Evolutionary conservation across 2,888 invertebrate genomes (phyloP), one percentile per base, ranked within the genome.

Genomic region (Anorthoa munda): DNA sequence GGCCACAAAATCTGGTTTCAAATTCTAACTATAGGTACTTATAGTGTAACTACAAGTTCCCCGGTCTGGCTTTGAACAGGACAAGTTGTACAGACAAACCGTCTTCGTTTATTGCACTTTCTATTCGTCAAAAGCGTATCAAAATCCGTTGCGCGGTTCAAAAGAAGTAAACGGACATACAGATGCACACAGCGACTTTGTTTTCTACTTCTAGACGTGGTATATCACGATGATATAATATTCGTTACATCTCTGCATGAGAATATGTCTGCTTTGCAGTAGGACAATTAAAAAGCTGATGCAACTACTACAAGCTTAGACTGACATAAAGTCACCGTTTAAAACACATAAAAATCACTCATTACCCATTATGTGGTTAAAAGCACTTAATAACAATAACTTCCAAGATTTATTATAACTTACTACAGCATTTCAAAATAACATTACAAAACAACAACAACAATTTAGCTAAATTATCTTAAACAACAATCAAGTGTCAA

Each of bases 401-500:
- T 2, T 68, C 12, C 2, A 59, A 39, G 61, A 83, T 83, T 72
- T 81, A 84, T 78, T 64, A 15, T 15, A 63, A 72, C 68, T 70
- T 72, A 67, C 56, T 81, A 73, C 66, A 55, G 69, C 59, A 72
- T 56, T 68, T 71, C 67, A 58, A 79, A 45, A 71, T 76, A 79
- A 75, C 66, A 75, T 39, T 39, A 71, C 55, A 64, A 51, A 65
- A 63, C 71, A 68, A 73, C 31, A 66, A 63, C 63, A 65, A 81
- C 59, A 73, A 75, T 71, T 56, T 61, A 60, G 21, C 26, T 75
- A n/a, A 55, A 56, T 66, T 68, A 72, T 73, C 58, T 75, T 74
- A 75, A 77, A 77, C 68, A 66, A 84, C 75, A 76, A 83, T 77
- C 68, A 73, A 72, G 45, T 66, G 76, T 81, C 71, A 75, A 66